phyloP scores from a whole-genome alignment of 2,888 invertebrate species.

The Drosophila vallismaia region DNA sequence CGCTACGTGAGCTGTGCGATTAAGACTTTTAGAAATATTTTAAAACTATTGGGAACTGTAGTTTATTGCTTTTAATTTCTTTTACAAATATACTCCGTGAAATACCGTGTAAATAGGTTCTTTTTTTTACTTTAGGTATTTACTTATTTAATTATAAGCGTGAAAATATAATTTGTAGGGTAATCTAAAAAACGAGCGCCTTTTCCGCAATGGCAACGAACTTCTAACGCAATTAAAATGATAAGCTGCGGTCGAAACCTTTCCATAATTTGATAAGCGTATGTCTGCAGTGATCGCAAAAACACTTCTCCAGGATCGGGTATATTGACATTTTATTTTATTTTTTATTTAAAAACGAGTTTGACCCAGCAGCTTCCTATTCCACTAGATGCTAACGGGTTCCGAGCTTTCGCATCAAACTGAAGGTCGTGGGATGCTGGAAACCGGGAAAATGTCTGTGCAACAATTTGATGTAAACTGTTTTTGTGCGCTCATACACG shows the following conservation, averaged over 20 bases:
- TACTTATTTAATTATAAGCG: conserved; percentile 31
- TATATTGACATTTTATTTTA: conserved; percentile 17
- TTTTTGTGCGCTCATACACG: conserved; percentile 50
- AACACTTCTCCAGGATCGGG: neutral
- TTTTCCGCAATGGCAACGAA: conserved; percentile 32
- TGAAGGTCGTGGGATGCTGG: conserved; percentile 61
- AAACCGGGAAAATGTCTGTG: conserved; percentile 21
- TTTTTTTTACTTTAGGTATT: conserved; percentile 13
- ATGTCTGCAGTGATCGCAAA: conserved; percentile 22
- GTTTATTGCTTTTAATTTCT: neutral
- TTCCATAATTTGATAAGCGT: conserved; percentile 25
- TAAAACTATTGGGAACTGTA: neutral
- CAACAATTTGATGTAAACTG: conserved; percentile 46
- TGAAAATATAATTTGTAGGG: conserved; percentile 35
- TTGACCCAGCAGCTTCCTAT: conserved; percentile 44
- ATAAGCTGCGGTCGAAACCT: conserved; percentile 32
- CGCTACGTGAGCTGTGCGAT: neutral
- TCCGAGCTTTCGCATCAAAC: conserved; percentile 46
- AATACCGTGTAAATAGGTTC: conserved; percentile 6
- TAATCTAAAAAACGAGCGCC: conserved; percentile 27
- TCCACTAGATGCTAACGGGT: conserved; percentile 43
- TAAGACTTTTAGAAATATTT: neutral
- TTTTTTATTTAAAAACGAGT: conserved; percentile 8
- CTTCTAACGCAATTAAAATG: conserved; percentile 20
- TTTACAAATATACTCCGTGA: neutral